phyloP scores from a whole-genome alignment of 2,797 vertebrate species.

The Coluber constrictor region DNA sequence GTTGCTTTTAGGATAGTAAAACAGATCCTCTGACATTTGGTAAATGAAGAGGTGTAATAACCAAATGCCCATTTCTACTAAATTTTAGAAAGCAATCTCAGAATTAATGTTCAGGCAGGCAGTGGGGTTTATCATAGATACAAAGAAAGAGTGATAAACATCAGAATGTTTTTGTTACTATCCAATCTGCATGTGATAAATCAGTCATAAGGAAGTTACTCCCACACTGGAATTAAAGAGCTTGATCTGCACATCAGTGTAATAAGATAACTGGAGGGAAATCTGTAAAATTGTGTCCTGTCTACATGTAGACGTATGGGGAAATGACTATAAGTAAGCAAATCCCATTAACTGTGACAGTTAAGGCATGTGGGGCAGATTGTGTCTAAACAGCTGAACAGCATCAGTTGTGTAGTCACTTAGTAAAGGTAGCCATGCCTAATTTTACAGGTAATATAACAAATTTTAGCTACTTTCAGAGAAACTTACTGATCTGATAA shows the following conservation, averaged over 20 bases:
- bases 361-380: conserved; percentile 23
- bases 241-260: conserved; percentile 39
- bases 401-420: conserved; percentile 1
- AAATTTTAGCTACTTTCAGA: not conserved
- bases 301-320: conserved; percentile 32
- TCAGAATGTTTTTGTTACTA: conserved; percentile 31
- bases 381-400: conserved; percentile 33
- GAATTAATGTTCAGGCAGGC: not conserved
- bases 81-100: not conserved
- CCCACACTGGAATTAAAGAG: conserved; percentile 41
- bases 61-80: not conserved
- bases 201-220: conserved; percentile 38
- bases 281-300: conserved; percentile 6
- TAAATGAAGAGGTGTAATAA: not conserved
- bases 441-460: not conserved
- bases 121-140: not conserved
- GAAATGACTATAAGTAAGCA: conserved; percentile 39
- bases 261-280: conserved; percentile 23
- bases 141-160: conserved; percentile 17
- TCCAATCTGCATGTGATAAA: conserved; percentile 34
- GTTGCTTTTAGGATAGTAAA: not conserved
- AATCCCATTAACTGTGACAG: conserved; percentile 42
- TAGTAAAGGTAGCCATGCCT: not conserved
- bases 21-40: not conserved
- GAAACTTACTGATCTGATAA: not conserved